Evolutionary conservation across 92 coral and sea anemone genomes (phyloP), one percentile per base, ranked within the genome.

Genomic region (Epizoanthus scotinus): DNA sequence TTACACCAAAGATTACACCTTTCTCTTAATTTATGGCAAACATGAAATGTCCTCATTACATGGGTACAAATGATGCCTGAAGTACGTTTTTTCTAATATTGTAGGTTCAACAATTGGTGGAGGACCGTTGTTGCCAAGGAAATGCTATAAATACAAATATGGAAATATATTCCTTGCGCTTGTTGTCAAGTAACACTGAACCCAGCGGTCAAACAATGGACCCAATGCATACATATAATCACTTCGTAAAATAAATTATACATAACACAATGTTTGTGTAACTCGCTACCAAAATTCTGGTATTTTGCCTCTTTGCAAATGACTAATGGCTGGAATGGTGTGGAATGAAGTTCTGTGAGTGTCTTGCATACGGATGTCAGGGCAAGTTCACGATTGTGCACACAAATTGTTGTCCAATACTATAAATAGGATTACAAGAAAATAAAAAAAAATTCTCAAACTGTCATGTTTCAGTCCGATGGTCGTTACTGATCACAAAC

Each of bases 1-100:
- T 8, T 47, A 47, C 52, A 47, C 10, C 40, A 38, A 15, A 62
- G 2, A 26, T 27, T 22, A 24, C 36, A 62, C 6, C 18, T 62
- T 64, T 64, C 22, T 8, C 31, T 64, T 64, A 64, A 64, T 64
- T 64, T 64, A 64, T 29, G n/a, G 70, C n/a, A 19, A 29, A n/a
- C 52, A 47, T 47, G 52, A 15, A 2, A 20, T 29, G 12, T 28
- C 15, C 70, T 64, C 70, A 64, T 64, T 64, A 64, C 70, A 64
- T 64, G 70, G 29, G 70, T 28, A 19, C 70, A 64, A 29, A 38
- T 29, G 2, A 34, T 27, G 70, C 6, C 38, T 34, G 5, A 34
- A 34, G 5, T 34, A 6, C 50, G 52, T 9, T 47, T 34, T 47
- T 9, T 47, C 52, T 47, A 47, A 47, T 44, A 26, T 62, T 17